Evolutionary conservation across 2,888 invertebrate genomes (phyloP).

Genomic region (Petrolisthes manimaculis): DNA sequence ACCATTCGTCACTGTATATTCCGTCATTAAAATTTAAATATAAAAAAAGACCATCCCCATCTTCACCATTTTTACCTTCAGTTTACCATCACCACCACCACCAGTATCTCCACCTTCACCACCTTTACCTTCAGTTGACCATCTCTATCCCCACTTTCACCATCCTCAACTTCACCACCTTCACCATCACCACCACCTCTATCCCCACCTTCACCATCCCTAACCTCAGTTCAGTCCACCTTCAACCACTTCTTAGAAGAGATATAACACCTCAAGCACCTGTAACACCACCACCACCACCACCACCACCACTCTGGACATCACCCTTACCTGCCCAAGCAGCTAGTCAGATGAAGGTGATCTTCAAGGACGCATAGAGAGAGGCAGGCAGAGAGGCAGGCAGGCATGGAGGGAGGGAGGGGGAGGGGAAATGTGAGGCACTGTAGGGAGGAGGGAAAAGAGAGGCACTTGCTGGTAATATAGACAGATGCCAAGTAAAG

Average conservation of each 20-base stretch:
- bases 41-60: too few species aligned
- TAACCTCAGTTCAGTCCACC: not conserved
- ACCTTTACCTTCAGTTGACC: not conserved
- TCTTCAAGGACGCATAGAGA: not conserved
- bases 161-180: not conserved
- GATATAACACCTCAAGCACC: not conserved
- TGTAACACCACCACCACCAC: not conserved
- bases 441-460: not conserved
- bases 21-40: too few species aligned
- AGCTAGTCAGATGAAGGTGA: not conserved
- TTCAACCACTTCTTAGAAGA: not conserved
- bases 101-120: not conserved
- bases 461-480: not conserved
- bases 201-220: not conserved
- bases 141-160: not conserved
- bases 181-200: not conserved
- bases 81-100: not conserved
- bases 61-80: too few species aligned
- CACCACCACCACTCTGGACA: not conserved
- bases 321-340: not conserved
- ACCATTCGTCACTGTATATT: too few species aligned
- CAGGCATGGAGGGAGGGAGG: conserved; percentile 1
- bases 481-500: not conserved
- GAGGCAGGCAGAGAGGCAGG: not conserved
- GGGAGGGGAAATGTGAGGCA: not conserved